Conservation (phyloP, 2,888 invertebrate genomes). For the Drosophila glabriapex region DNA sequence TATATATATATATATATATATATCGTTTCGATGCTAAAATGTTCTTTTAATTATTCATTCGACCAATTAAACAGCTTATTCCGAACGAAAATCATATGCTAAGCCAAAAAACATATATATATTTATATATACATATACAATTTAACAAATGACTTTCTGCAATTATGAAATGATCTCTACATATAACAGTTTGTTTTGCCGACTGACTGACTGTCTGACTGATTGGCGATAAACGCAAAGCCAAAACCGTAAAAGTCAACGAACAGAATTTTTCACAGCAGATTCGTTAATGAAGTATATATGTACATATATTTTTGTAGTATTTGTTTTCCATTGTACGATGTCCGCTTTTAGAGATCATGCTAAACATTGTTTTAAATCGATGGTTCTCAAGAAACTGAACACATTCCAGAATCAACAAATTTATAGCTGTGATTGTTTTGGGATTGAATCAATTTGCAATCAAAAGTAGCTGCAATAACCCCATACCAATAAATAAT, state of each 20-base stretch:
- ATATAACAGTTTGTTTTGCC: background rate
- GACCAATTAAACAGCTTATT: slow-evolving; percentile 42
- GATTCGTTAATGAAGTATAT: background rate
- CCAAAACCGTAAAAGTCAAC: background rate
- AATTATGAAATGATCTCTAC: slow-evolving; percentile 8
- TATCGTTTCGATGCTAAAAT: slow-evolving; percentile 2
- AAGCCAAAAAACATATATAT: slow-evolving; percentile 4
- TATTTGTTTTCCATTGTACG: background rate
- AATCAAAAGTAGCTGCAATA: background rate
- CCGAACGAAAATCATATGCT: slow-evolving; percentile 1
- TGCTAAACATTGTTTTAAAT: background rate
- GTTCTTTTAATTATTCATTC: slow-evolving; percentile 9
- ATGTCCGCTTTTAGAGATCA: background rate
- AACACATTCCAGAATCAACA: background rate
- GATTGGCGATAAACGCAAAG: slow-evolving; percentile 4
- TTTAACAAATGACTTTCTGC: slow-evolving; percentile 12
- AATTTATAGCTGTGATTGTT: background rate
- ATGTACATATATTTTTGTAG: background rate
- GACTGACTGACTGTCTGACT: slow-evolving; percentile 13
- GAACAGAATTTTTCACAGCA: background rate
- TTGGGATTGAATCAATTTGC: background rate
- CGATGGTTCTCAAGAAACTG: background rate
- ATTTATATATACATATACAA: background rate
- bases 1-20: background rate
- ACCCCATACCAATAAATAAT: background rate